Conservation (phyloP, 2,888 invertebrate genomes). For the Hydriomena furcata region DNA sequence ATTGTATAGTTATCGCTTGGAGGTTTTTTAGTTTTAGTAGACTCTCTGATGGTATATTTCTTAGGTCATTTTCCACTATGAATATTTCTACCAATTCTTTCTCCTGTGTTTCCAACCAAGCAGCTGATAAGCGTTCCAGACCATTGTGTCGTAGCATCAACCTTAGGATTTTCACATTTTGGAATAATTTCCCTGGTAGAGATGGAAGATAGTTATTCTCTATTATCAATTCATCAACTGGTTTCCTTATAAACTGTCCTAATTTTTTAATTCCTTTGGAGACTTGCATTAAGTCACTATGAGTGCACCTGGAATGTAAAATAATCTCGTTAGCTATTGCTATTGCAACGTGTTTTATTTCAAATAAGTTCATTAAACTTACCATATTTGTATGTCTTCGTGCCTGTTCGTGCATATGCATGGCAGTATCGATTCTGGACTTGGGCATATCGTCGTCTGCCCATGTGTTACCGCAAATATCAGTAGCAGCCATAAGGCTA, state of each 20-base stretch:
- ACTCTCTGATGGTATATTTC: slow-evolving; percentile 91
- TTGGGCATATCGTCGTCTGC: slow-evolving; percentile 84
- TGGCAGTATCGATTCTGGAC: slow-evolving; percentile 90
- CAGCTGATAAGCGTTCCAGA: slow-evolving; percentile 90
- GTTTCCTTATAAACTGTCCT: slow-evolving; percentile 85
- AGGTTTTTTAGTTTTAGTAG: slow-evolving; percentile 88
- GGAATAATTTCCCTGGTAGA: slow-evolving; percentile 91
- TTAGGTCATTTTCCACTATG: slow-evolving; percentile 91
- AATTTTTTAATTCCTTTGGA: slow-evolving; percentile 88
- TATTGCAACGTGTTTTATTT: background rate
- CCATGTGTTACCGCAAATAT: slow-evolving; percentile 45
- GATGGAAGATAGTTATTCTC: slow-evolving; percentile 94
- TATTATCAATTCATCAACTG: slow-evolving; percentile 93
- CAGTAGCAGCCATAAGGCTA: slow-evolving; percentile 61
- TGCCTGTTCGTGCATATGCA: slow-evolving; percentile 91
- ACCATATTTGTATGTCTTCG: slow-evolving; percentile 94
- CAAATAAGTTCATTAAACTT: slow-evolving; percentile 3
- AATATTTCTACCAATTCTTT: slow-evolving; percentile 91
- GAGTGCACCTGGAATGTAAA: slow-evolving; percentile 90
- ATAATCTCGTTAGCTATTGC: background rate
- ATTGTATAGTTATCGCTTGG: slow-evolving; percentile 93
- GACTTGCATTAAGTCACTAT: slow-evolving; percentile 92
- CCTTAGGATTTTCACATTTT: slow-evolving; percentile 88
- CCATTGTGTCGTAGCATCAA: slow-evolving; percentile 93
- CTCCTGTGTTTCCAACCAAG: slow-evolving; percentile 92